phyloP scores from a whole-genome alignment of 2,113 vertebrate genomes.

The Burhinus bistriatus region DNA sequence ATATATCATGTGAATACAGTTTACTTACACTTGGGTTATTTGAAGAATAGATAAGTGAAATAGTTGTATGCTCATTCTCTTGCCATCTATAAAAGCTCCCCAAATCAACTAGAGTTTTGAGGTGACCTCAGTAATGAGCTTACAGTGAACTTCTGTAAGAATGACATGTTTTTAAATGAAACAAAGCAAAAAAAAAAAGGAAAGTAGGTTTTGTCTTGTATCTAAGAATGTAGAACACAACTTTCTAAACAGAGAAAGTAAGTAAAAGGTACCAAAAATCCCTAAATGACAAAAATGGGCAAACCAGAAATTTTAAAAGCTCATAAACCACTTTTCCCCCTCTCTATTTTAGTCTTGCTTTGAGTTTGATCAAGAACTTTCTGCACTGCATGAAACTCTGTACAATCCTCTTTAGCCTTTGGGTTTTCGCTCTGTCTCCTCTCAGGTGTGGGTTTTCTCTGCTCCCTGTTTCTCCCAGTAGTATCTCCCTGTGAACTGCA shows the following conservation, averaged over 20 bases:
- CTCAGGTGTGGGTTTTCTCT: not conserved
- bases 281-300: not conserved
- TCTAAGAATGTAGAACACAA: not conserved
- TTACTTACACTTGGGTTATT: not conserved
- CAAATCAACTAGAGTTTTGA: not conserved
- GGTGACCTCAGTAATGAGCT: not conserved
- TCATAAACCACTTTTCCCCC: not conserved
- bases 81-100: not conserved
- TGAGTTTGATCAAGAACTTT: not conserved
- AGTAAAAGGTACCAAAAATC: accelerated
- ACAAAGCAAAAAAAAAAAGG: not conserved
- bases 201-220: not conserved
- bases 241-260: not conserved
- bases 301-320: not conserved
- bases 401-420: not conserved
- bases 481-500: not conserved
- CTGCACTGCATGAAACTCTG: not conserved
- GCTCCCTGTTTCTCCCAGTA: not conserved
- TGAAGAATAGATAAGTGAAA: not conserved
- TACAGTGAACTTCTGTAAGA: not conserved
- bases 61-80: not conserved
- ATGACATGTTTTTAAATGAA: not conserved
- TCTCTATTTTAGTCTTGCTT: not conserved
- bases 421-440: not conserved
- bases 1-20: not conserved